A percentile compares a stretch with the other conserved stretches of the same genome.
phyloP scores from a whole-genome alignment of 2,113 vertebrate genomes.

The Psilopogon haemacephalus region DNA sequence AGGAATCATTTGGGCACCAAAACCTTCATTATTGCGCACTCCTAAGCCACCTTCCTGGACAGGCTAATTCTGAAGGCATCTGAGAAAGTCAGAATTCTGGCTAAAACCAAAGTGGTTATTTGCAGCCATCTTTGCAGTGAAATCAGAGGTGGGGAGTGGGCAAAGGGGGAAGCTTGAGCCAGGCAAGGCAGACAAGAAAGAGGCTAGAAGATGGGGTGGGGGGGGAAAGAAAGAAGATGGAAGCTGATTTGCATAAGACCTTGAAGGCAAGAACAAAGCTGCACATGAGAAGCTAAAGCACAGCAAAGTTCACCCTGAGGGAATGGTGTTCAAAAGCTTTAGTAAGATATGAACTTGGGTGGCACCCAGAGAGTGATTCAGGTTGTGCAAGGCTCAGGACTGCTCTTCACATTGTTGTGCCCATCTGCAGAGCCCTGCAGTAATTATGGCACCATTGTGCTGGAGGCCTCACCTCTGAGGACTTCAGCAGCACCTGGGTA shows the following conservation, averaged over 20 bases:
- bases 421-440: neutral
- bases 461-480: neutral
- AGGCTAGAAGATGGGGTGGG: neutral
- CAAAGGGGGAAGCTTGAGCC: neutral
- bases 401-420: constrained; percentile 13
- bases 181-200: neutral
- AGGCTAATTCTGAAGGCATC: neutral
- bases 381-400: neutral
- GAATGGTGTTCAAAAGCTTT: neutral
- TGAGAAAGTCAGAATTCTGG: neutral
- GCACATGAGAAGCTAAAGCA: neutral
- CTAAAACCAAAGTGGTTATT: neutral
- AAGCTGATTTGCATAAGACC: constrained; percentile 25
- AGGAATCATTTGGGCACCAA: neutral
- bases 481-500: constrained; percentile 15
- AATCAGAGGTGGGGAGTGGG: neutral
- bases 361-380: neutral
- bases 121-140: neutral
- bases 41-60: neutral
- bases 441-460: neutral
- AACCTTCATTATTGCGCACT: neutral
- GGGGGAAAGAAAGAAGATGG: neutral
- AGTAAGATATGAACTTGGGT: neutral
- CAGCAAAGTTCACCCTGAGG: neutral
- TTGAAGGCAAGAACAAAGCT: constrained; percentile 28